Percentiles rank a stretch among this genome's conserved stretches.
These are phyloP conservation scores for Nezara viridula DNA, from an alignment of 2,888 invertebrate species.

Conservation along the genomic window DNA sequence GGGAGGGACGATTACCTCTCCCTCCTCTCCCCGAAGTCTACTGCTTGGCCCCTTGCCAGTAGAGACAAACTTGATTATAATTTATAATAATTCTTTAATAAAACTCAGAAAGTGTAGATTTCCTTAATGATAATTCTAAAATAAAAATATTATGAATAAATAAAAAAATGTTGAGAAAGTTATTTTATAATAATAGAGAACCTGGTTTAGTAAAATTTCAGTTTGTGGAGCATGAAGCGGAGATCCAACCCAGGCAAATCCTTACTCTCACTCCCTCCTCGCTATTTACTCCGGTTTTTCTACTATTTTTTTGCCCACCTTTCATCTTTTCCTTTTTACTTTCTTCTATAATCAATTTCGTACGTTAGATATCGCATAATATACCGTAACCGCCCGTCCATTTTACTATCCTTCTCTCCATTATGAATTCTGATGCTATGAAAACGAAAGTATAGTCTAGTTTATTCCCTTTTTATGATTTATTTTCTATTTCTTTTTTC, in stretches of 20 bases:
- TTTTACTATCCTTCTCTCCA: not conserved
- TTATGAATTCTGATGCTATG: not conserved
- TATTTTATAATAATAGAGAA: not conserved
- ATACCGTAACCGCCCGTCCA: not conserved
- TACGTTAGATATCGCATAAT: not conserved
- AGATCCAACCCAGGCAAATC: not conserved
- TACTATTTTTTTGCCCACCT: not conserved
- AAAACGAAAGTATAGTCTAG: not conserved
- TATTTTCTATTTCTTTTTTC: too few relatives aligned
- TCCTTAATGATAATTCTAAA: too few relatives aligned
- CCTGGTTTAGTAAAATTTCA: not conserved
- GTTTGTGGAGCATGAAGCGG: not conserved
- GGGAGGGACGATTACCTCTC: too few relatives aligned
- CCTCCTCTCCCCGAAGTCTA: too few relatives aligned
- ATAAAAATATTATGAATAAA: too few relatives aligned
- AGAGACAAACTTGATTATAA: too few relatives aligned
- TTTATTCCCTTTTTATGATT: not conserved
- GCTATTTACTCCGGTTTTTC: not conserved
- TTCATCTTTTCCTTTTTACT: slow-evolving; percentile 30
- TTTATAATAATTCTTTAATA: too few relatives aligned
- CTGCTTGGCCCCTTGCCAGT: too few relatives aligned
- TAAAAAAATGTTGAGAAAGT: not conserved
- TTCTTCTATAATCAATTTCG: slow-evolving; percentile 23
- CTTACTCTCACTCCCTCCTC: not conserved
- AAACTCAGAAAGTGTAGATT: too few relatives aligned